A percentile compares a stretch with the other conserved stretches of the same genome.
These are phyloP conservation scores for Cheilosia vernalis DNA, from an alignment of 2,888 invertebrate species.

Conservation along the genomic window DNA sequence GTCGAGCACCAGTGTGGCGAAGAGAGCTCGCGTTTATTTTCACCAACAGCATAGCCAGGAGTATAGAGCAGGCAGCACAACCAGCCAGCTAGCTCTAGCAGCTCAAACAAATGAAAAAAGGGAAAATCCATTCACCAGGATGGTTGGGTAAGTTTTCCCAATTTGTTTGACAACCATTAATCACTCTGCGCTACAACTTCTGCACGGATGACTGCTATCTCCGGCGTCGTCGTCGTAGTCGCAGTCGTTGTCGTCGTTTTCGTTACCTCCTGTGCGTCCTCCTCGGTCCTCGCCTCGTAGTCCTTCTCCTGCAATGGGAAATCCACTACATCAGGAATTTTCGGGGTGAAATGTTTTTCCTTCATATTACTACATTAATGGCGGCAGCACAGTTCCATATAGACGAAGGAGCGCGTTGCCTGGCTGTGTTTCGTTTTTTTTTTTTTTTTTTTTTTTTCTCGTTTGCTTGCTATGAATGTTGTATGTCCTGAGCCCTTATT, in stretches of 20 bases:
- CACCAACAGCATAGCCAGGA: conserved; percentile 46
- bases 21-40: conserved; percentile 44
- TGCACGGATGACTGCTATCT: conserved; percentile 80
- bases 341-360: conserved; percentile 76
- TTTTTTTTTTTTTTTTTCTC: conserved; percentile 1
- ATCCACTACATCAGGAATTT: conserved; percentile 74
- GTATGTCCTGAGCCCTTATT: conserved; percentile 65
- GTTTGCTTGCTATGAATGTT: conserved; percentile 50
- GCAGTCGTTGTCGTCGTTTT: conserved; percentile 56
- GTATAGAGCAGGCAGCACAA: conserved; percentile 11
- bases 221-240: conserved; percentile 70
- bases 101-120: conserved; percentile 57
- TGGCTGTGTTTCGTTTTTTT: conserved; percentile 35
- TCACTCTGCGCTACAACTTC: conserved; percentile 81
- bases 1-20: conserved; percentile 26
- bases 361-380: conserved; percentile 74
- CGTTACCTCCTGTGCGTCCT: conserved; percentile 65
- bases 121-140: conserved; percentile 75
- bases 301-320: conserved; percentile 53
- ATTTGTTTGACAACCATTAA: conserved; percentile 82
- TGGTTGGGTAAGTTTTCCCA: conserved; percentile 77
- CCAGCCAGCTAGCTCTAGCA: conserved; percentile 11
- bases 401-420: conserved; percentile 62
- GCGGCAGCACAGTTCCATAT: conserved; percentile 62
- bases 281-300: conserved; percentile 32